phyloP scores from a whole-genome alignment of 2,888 invertebrate species.

The Dorcus parallelipipedus region DNA sequence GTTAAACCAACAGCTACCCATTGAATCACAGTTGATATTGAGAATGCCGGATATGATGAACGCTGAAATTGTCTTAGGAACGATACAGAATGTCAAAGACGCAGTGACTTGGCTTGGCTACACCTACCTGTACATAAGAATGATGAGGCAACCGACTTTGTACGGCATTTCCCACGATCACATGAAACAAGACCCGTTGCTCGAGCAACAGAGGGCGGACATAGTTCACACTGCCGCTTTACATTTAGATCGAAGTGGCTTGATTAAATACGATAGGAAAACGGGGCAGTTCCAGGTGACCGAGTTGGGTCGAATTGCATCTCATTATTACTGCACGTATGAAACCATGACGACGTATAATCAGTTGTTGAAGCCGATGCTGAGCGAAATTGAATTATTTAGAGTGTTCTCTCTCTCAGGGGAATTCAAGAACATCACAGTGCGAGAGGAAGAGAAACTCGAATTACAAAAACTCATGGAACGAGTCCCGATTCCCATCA shows the following conservation, averaged over 20 bases:
- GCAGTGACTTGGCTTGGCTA: conserved; percentile 95
- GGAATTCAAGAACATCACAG: conserved; percentile 91
- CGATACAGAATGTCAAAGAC: conserved; percentile 81
- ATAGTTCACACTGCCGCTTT: conserved; percentile 92
- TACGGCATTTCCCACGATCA: conserved; percentile 85
- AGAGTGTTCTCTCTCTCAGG: conserved; percentile 97
- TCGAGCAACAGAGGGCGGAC: conserved; percentile 91
- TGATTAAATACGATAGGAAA: conserved; percentile 93
- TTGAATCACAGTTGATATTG: conserved; percentile 92
- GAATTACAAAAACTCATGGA: conserved; percentile 93
- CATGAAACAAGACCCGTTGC: conserved; percentile 73
- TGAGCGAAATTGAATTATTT: conserved; percentile 97
- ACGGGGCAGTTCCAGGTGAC: conserved; percentile 82
- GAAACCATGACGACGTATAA: conserved; percentile 97
- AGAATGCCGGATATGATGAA: conserved; percentile 96
- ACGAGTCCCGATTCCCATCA: conserved; percentile 97
- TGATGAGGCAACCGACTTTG: conserved; percentile 85
- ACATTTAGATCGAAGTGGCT: conserved; percentile 87
- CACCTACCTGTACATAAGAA: conserved; percentile 93
- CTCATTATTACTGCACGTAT: conserved; percentile 96
- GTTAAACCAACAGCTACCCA: conserved; percentile 96
- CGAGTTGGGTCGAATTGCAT: conserved; percentile 94
- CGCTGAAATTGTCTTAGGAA: conserved; percentile 95
- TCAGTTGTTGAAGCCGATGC: conserved; percentile 90
- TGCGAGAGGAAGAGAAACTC: conserved; percentile 93